These are phyloP conservation scores for Chauna torquata DNA, from an alignment of 2,113 vertebrate genomes.

Conservation along the genomic window DNA sequence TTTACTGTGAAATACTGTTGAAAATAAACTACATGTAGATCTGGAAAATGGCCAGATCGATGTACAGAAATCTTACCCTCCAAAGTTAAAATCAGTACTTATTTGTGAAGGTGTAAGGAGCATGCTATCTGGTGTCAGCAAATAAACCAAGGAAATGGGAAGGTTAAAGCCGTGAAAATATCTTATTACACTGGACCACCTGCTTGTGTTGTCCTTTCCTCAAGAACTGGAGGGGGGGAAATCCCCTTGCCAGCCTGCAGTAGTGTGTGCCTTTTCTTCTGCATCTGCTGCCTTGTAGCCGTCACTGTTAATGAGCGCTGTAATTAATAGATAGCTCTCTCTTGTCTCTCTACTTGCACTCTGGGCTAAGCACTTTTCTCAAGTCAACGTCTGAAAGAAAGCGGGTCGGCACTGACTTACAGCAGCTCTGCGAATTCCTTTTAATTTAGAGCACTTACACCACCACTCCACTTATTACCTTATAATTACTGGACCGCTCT, in stretches of 20 bases:
- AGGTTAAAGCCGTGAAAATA: conserved; percentile 45
- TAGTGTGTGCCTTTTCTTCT: conserved; percentile 38
- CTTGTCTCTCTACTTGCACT: conserved; percentile 80
- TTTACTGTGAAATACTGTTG: background rate
- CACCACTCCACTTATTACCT: conserved; percentile 80
- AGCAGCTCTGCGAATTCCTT: conserved; percentile 79
- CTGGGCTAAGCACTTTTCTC: conserved; percentile 80
- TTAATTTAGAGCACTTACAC: conserved; percentile 84
- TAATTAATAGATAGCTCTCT: conserved; percentile 94
- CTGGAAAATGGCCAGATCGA: background rate
- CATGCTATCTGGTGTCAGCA: conserved; percentile 16
- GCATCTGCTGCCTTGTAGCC: conserved; percentile 77
- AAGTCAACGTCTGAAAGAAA: conserved; percentile 79
- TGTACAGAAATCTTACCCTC: background rate
- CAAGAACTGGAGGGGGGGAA: conserved; percentile 32
- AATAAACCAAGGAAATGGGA: conserved; percentile 51
- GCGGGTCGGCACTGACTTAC: conserved; percentile 78
- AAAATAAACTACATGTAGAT: background rate
- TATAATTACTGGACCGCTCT: conserved; percentile 78
- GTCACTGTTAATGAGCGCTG: conserved; percentile 87
- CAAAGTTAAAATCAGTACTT: conserved; percentile 5
- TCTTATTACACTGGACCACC: conserved; percentile 36
- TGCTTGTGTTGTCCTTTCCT: conserved; percentile 52
- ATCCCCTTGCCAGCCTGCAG: conserved; percentile 50
- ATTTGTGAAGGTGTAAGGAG: background rate